These are phyloP conservation scores for Tenualosa thibaudeaui DNA, from an alignment of 2,797 vertebrate genomes.

Conservation along the genomic window DNA sequence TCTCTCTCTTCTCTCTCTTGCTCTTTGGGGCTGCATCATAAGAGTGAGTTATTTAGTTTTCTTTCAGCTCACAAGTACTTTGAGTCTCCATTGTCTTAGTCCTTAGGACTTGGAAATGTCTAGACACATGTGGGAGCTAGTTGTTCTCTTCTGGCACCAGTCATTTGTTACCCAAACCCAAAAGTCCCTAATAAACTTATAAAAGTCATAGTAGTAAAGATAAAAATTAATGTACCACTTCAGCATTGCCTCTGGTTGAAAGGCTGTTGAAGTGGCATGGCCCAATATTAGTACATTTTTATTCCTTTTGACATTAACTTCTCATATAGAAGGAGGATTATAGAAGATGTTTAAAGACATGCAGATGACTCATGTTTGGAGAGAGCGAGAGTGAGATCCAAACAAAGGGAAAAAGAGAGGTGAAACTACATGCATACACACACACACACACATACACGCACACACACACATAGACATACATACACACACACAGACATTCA, in stretches of 20 bases:
- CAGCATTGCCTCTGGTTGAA: constrained; percentile 27
- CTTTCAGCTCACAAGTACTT: constrained; percentile 37
- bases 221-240: constrained; percentile 51
- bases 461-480: no score
- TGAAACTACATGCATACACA: constrained; percentile 59
- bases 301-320: neutral
- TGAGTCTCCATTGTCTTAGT: constrained; percentile 58
- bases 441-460: constrained; percentile 34
- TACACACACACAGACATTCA: constrained; percentile 48
- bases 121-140: constrained; percentile 44
- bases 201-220: constrained; percentile 43
- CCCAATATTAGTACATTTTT: neutral
- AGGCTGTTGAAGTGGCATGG: neutral
- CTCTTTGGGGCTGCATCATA: neutral
- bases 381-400: neutral
- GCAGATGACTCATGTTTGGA: neutral
- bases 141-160: constrained; percentile 41
- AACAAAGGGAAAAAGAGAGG: neutral
- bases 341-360: neutral
- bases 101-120: constrained; percentile 50
- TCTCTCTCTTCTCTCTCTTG: neutral
- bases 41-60: neutral
- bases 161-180: constrained; percentile 45
- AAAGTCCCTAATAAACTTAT: constrained; percentile 60
- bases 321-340: neutral